Evolutionary conservation across 1,140 invertebrate species (phyloP).

Genomic region (Drosophila orena): DNA sequence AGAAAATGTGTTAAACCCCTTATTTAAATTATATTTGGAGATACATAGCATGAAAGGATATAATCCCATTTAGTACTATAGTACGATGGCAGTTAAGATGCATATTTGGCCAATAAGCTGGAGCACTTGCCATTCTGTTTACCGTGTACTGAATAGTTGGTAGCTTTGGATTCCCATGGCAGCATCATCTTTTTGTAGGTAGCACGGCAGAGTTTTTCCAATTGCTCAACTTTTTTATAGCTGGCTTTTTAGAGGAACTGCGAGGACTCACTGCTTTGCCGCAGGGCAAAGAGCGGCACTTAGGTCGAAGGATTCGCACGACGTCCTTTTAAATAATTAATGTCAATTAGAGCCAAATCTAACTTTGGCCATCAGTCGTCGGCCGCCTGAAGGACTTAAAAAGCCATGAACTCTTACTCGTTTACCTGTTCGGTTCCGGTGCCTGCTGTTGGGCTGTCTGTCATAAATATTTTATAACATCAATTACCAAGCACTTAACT

Average conservation of each 20-base stretch:
- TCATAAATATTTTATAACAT: slow-evolving; percentile 85
- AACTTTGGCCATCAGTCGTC: slow-evolving; percentile 70
- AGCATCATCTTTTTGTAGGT: neutral
- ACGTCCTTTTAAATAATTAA: slow-evolving; percentile 84
- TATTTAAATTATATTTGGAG: too few relatives aligned
- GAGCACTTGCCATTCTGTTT: neutral
- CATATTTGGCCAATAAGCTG: neutral
- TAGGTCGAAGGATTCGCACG: slow-evolving; percentile 51
- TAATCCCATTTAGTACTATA: too few relatives aligned
- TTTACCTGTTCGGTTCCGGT: slow-evolving; percentile 17
- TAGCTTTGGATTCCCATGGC: neutral
- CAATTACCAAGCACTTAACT: slow-evolving; percentile 85
- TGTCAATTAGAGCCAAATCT: slow-evolving; percentile 81
- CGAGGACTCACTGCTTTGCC: slow-evolving; percentile 1
- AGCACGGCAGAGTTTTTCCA: slow-evolving; percentile 5
- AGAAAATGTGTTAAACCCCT: too few relatives aligned
- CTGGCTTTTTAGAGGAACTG: slow-evolving; percentile 9
- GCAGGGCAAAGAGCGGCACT: slow-evolving; percentile 50
- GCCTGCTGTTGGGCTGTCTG: slow-evolving; percentile 38
- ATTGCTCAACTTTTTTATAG: slow-evolving; percentile 24
- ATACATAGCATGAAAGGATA: too few relatives aligned
- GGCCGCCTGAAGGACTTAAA: slow-evolving; percentile 34
- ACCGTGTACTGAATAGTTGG: neutral
- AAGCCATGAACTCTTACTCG: slow-evolving; percentile 32
- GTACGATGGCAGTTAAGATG: too few relatives aligned